Base-by-base conservation (phyloP, 2,797 vertebrate species). In the Eutrigla gurnardus region DNA sequence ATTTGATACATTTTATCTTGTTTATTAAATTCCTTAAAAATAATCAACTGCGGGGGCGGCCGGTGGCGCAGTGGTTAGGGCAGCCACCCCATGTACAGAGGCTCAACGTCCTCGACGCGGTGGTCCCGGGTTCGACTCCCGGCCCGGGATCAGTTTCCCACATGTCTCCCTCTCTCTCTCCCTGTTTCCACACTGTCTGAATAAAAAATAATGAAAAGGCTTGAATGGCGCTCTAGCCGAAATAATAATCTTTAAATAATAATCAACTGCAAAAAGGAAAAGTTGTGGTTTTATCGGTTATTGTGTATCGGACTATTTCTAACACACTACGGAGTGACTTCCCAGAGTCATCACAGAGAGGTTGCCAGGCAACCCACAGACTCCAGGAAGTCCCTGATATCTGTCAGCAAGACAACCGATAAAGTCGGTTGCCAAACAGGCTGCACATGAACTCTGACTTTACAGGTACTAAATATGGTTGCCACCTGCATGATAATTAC, bases 401-500 rank as follows among this genome's bases (percentile, higher is more conserved):
- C 25, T 25, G 25, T 50, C 40, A 50, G 25, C 7, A 67, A 25
- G 18, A 64, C 15, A 57, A 43, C 17, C 6, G 25, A 25, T 25
- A 25, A 25, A 25, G 25, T 25, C 25, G 25, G 25, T 25, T 25
- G 25, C 25, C 25, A 25, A 25, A 25, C 1, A 7, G 14, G 39
- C 18, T 40, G 35, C 64, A 7, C 4, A 7, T 25, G n/a, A 68
- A 50, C 69, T 69, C 53, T 1, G 13, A 8, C 32, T 65, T 39
- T 55, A 8, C 3, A 14, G 11, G 25, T 43, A 33, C 5, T 11
- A 32, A 59, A 8, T 33, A 54, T 3, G 6, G 25, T 33, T 61
- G 40, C 57, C 52, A 65, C 32, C 18, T 46, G 49, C 54, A 49
- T 0, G 3, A 72, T 59, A 77, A 81, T 79, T 67, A 77, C 47